phyloP scores from a whole-genome alignment of 1,140 invertebrate genomes.

The Philopotamus ludificatus region DNA sequence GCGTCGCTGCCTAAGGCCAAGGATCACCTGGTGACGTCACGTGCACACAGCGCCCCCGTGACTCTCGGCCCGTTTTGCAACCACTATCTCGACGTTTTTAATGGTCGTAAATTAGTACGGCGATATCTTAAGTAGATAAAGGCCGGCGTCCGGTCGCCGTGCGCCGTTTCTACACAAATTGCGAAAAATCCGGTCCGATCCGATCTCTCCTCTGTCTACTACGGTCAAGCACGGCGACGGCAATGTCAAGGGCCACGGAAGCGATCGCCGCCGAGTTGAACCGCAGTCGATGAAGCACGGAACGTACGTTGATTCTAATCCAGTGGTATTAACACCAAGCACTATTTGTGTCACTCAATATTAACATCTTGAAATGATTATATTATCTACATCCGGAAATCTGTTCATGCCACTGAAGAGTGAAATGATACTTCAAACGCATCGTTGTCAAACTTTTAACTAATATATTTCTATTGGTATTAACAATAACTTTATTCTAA shows the following conservation, averaged over 20 bases:
- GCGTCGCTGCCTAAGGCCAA: conserved; percentile 31
- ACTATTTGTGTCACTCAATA: too few species aligned
- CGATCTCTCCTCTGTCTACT: neutral
- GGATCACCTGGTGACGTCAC: conserved; percentile 29
- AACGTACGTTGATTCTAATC: too few species aligned
- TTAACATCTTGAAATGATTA: too few species aligned
- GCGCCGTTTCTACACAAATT: conserved; percentile 17
- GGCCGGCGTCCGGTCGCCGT: conserved; percentile 27
- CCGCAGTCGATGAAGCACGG: too few species aligned
- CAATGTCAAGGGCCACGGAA: neutral
- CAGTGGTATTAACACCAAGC: too few species aligned
- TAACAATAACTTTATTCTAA: too few species aligned
- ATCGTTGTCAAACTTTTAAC: too few species aligned
- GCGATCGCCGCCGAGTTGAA: too few species aligned
- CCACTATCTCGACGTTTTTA: conserved; percentile 22
- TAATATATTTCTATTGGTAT: too few species aligned
- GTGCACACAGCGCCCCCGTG: neutral
- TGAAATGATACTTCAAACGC: too few species aligned
- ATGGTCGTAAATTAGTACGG: conserved; percentile 29
- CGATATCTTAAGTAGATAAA: conserved; percentile 37
- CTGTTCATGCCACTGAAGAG: too few species aligned
- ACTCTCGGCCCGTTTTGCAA: neutral
- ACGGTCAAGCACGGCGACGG: neutral
- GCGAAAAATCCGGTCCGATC: conserved; percentile 1
- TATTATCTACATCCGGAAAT: too few species aligned